Evolutionary conservation across 2,113 vertebrate species (phyloP).

Genomic region (Megaleporinus macrocephalus): DNA sequence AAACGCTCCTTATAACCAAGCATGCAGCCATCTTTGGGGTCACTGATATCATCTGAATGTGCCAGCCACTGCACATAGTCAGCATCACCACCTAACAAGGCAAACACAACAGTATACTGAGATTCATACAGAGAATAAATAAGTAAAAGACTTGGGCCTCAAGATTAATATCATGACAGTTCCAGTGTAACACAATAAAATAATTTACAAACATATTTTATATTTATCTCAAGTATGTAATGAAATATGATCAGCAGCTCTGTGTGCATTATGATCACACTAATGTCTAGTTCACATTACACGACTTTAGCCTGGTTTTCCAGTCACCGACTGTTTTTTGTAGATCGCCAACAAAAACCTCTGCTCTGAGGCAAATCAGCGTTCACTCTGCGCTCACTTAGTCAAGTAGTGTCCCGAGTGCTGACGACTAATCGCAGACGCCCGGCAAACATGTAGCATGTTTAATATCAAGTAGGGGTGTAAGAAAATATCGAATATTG

Average conservation of each 20-base stretch:
- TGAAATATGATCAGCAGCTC: background rate
- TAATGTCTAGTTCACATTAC: too few relatives aligned
- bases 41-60: slow-evolving; percentile 84
- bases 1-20: slow-evolving; percentile 91
- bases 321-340: too few relatives aligned
- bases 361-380: too few relatives aligned
- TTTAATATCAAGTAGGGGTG: too few relatives aligned
- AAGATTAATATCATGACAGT: background rate
- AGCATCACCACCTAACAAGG: slow-evolving; percentile 76
- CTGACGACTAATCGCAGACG: too few relatives aligned
- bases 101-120: background rate
- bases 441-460: too few relatives aligned
- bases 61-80: slow-evolving; percentile 92
- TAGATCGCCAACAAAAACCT: too few relatives aligned
- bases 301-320: too few relatives aligned
- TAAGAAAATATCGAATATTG: too few relatives aligned
- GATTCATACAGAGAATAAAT: background rate
- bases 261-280: background rate
- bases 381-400: too few relatives aligned
- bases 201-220: too few relatives aligned
- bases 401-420: too few relatives aligned
- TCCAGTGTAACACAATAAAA: background rate
- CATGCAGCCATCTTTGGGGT: slow-evolving; percentile 86
- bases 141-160: background rate
- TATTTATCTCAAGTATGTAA: background rate